phyloP scores from a whole-genome alignment of 2,888 invertebrate genomes.

The Diabrotica balteata region DNA sequence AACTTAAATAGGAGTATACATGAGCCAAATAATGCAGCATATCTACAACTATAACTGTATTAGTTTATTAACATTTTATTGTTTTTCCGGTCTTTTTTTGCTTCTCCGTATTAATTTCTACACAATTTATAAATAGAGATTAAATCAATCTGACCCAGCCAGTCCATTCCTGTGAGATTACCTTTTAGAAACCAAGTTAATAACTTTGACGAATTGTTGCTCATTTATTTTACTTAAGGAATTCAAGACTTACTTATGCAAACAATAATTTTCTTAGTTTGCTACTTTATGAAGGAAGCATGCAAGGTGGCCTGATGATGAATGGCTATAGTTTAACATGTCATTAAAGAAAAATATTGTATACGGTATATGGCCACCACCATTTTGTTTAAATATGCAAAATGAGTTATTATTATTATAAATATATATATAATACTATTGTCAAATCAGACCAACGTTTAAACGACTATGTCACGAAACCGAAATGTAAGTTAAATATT shows the following conservation, averaged over 20 bases:
- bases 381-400: too few relatives aligned
- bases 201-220: constrained; percentile 8
- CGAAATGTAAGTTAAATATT: too few relatives aligned
- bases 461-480: too few relatives aligned
- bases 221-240: constrained; percentile 12
- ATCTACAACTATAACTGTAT: too few relatives aligned
- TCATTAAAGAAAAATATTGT: background rate
- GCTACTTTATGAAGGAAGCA: constrained; percentile 4
- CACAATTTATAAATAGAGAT: too few relatives aligned
- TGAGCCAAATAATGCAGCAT: too few relatives aligned
- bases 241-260: constrained; percentile 9
- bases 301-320: constrained; percentile 11
- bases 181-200: background rate
- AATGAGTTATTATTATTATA: too few relatives aligned
- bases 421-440: too few relatives aligned
- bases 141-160: background rate
- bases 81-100: background rate
- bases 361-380: too few relatives aligned
- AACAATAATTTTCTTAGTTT: constrained; percentile 6
- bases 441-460: too few relatives aligned
- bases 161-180: background rate
- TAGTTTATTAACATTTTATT: background rate
- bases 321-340: constrained; percentile 1
- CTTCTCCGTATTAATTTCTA: background rate
- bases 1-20: too few relatives aligned